Evolutionary conservation across 2,113 vertebrate genomes (phyloP), one percentile per base, ranked within the genome.

Genomic region (Erythrocercus mccallii): DNA sequence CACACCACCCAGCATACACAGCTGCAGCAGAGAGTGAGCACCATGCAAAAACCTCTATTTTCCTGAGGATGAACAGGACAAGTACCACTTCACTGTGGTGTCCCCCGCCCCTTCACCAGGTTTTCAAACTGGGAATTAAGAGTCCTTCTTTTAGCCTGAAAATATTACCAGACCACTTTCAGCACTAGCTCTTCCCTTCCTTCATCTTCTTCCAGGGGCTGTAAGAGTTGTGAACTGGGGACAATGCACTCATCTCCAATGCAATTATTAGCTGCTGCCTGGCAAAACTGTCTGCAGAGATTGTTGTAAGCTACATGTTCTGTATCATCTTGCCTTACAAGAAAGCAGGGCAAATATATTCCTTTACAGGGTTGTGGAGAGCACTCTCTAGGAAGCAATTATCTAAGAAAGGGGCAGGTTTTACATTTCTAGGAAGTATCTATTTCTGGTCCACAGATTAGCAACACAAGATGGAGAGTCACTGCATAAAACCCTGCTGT

Each of bases 271-370:
- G 70, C 90, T 70, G 42, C 25, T 90, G 70, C 54, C 81, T 81
- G 66, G 85, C 66, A 88, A 84, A 94, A 83, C 33, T 17, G 25
- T n/a, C 81, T 84, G 84, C 50, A 70, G 58, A 87, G 50, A 70
- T 5, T 48, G 35, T 51, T 81, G 71, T 42, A 79, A 81, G 51
- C 35, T 19, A n/a, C 25, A 22, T 5, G 1, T 44, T 93, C 60
- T 74, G 51, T 56, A 83, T 38, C 44, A 66, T 31, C 54, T 66
- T 70, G 35, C 64, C 53, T 72, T 69, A 86, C 80, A 84, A 82
- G 38, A 70, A 95, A 77, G 22, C 27, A 86, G 30, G 38, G 24
- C 14, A 17, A 77, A 40, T 15, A 33, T 19, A 45, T 33, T 56
- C 30, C 35, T 56, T 40, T 35, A 78, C 5, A 38, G 11, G 6